Percentiles rank a stretch among this genome's conserved stretches.
phyloP scores from a whole-genome alignment of 2,888 invertebrate genomes.

The Cosmopolites sordidus region DNA sequence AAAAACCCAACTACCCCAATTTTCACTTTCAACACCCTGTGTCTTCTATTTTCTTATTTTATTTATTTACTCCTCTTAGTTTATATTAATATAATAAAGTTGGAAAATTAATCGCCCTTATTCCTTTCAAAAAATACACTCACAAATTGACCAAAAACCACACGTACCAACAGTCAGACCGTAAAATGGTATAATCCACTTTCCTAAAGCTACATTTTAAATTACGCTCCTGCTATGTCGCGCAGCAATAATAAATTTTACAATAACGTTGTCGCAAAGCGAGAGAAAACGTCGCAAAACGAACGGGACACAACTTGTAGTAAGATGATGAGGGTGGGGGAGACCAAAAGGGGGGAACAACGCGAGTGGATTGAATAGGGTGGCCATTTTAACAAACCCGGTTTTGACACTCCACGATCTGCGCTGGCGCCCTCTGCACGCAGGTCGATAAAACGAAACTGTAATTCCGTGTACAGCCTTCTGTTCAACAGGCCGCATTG shows the following conservation, averaged over 20 bases:
- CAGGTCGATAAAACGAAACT: conserved; percentile 45
- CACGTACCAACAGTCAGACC: background rate
- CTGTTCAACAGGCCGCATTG: conserved; percentile 29
- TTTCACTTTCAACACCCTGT: too few relatives aligned
- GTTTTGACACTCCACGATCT: conserved; percentile 23
- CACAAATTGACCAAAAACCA: too few relatives aligned
- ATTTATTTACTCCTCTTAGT: too few relatives aligned
- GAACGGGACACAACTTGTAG: too few relatives aligned
- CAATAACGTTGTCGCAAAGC: conserved; percentile 3
- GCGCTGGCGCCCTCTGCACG: conserved; percentile 30
- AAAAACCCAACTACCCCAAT: too few relatives aligned
- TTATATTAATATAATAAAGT: too few relatives aligned
- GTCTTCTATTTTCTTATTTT: too few relatives aligned
- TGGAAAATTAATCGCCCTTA: too few relatives aligned
- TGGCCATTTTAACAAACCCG: conserved; percentile 29
- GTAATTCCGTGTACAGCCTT: conserved; percentile 42
- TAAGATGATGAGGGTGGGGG: too few relatives aligned
- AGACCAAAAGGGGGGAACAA: conserved; percentile 2
- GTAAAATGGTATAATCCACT: conserved; percentile 9
- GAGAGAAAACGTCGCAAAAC: too few relatives aligned
- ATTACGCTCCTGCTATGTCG: conserved; percentile 4
- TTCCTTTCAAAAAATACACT: too few relatives aligned
- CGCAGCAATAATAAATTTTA: conserved; percentile 13
- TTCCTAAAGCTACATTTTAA: conserved; percentile 7
- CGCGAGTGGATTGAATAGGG: conserved; percentile 9